phyloP scores from a whole-genome alignment of 1,140 invertebrate species.

The Matsumurasca onukii region DNA sequence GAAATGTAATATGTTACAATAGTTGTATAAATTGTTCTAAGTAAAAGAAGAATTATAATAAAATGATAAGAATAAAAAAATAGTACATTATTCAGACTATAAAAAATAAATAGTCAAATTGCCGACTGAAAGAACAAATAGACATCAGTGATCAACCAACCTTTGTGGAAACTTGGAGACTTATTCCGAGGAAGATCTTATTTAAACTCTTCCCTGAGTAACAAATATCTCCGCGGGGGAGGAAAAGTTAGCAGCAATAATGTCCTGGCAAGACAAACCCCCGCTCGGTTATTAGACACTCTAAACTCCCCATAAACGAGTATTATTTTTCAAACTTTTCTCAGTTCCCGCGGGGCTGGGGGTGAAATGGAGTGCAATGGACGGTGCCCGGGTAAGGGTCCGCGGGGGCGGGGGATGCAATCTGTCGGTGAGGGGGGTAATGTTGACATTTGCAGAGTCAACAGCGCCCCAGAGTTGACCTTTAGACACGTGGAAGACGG shows the following conservation, averaged over 20 bases:
- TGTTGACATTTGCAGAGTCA: conserved; percentile 33
- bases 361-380: conserved; percentile 31
- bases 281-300: conserved; percentile 14
- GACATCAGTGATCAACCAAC: too few relatives aligned
- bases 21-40: too few relatives aligned
- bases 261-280: conserved; percentile 32
- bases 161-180: too few relatives aligned
- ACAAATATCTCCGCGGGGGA: conserved; percentile 18
- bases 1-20: too few relatives aligned
- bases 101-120: too few relatives aligned
- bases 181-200: conserved; percentile 12
- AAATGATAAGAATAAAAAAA: too few relatives aligned
- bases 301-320: conserved; percentile 27
- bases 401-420: not conserved
- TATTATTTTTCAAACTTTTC: conserved; percentile 35
- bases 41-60: too few relatives aligned
- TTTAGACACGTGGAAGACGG: conserved; percentile 11
- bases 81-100: too few relatives aligned
- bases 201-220: conserved; percentile 16
- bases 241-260: conserved; percentile 17
- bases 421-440: not conserved
- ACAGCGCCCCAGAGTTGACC: conserved; percentile 28
- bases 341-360: conserved; percentile 9
- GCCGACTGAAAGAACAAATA: too few relatives aligned
- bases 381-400: not conserved